A percentile compares a stretch with the other conserved stretches of the same genome.
These are phyloP conservation scores for Chelidonichthys spinosus DNA, from an alignment of 2,797 vertebrate species.

Conservation along the genomic window DNA sequence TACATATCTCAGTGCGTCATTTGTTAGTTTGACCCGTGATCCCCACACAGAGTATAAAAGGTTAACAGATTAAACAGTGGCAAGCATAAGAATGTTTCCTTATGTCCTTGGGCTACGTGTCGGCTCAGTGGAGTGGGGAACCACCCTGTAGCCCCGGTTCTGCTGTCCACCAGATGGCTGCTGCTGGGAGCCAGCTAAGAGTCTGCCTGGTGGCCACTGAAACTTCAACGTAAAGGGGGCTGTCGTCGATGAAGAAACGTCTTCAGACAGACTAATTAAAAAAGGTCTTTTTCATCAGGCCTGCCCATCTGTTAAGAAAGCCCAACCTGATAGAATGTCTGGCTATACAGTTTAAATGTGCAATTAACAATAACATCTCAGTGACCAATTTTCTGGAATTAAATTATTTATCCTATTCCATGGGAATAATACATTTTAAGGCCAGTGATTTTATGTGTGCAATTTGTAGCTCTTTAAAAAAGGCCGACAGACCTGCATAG, in stretches of 20 bases:
- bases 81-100: conserved; percentile 45
- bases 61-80: conserved; percentile 43
- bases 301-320: conserved; percentile 89
- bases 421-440: conserved; percentile 63
- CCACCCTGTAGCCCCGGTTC: conserved; percentile 66
- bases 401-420: conserved; percentile 63
- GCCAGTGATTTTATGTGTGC: conserved; percentile 55
- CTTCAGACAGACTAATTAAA: conserved; percentile 93
- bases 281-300: conserved; percentile 87
- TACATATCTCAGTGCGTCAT: conserved; percentile 13
- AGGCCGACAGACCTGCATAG: conserved; percentile 35
- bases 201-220: conserved; percentile 83
- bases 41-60: conserved; percentile 29
- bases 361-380: conserved; percentile 68
- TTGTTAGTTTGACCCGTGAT: conserved; percentile 48
- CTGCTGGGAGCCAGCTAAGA: conserved; percentile 85
- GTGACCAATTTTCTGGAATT: conserved; percentile 56
- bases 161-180: conserved; percentile 91
- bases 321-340: conserved; percentile 83
- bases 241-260: conserved; percentile 86
- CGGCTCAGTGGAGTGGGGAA: conserved; percentile 84
- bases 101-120: conserved; percentile 80
- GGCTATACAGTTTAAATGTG: conserved; percentile 74
- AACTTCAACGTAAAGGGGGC: conserved; percentile 83
- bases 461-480: conserved; percentile 62